These are phyloP conservation scores for Leucopsar rothschildi DNA, from an alignment of 2,113 vertebrate species.

Conservation along the genomic window DNA sequence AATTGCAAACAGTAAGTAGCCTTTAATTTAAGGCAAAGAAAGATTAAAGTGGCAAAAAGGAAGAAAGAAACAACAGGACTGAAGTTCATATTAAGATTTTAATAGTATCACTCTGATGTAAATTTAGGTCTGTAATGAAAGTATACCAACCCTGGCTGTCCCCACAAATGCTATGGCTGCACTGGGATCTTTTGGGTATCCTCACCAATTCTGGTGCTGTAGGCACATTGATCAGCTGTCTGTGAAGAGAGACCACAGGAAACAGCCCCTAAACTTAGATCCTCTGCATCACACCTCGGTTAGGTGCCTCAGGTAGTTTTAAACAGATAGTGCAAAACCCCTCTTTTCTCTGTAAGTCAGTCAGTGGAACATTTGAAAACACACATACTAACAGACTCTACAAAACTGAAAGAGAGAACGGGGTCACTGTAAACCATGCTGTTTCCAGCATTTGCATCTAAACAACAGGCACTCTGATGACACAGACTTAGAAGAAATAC, in stretches of 20 bases:
- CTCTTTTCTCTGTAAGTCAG: neutral
- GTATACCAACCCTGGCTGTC: neutral
- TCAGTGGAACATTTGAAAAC: neutral
- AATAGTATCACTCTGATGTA: neutral
- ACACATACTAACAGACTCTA: neutral
- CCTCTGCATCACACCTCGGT: neutral
- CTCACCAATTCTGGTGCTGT: neutral
- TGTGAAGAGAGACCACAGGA: neutral
- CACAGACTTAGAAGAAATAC: constrained; percentile 6
- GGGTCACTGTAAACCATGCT: constrained; percentile 6
- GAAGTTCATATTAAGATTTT: neutral
- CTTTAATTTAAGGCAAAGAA: constrained; percentile 42
- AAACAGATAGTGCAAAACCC: neutral
- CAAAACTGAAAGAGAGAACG: neutral
- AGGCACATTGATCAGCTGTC: neutral
- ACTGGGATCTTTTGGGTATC: neutral
- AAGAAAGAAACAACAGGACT: neutral
- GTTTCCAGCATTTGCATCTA: constrained; percentile 48
- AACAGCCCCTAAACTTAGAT: neutral
- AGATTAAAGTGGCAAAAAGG: neutral
- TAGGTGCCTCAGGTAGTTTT: neutral
- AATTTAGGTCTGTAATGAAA: neutral
- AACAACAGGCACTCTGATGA: constrained; percentile 24
- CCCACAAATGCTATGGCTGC: neutral
- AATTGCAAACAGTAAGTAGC: constrained; percentile 40